Percentiles rank a stretch among this genome's conserved stretches.
Evolutionary conservation across 2,113 vertebrate species (phyloP).

Genomic region (Cricetomys ansorgei): DNA sequence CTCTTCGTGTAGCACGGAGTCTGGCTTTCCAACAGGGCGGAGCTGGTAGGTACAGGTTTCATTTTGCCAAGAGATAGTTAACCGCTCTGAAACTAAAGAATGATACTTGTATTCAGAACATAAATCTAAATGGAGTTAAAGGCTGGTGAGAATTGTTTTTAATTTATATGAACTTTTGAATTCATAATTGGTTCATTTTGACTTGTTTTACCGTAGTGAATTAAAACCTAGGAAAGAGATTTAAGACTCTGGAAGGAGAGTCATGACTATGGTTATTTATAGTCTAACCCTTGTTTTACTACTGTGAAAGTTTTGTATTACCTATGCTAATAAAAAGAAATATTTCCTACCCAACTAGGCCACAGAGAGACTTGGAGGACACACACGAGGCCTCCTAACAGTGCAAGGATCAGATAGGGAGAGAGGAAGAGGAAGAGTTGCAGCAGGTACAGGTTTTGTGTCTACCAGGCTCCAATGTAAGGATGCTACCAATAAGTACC

Average conservation of each 20-base stretch:
- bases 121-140: constrained; percentile 1
- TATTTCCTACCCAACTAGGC: constrained; percentile 2
- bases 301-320: constrained; percentile 32
- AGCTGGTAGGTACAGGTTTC: background rate
- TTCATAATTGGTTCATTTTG: constrained; percentile 11
- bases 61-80: background rate
- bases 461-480: constrained; percentile 18
- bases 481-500: constrained; percentile 7
- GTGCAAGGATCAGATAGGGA: background rate
- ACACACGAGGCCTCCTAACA: background rate
- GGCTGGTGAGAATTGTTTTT: background rate
- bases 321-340: constrained; percentile 41
- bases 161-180: background rate
- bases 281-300: constrained; percentile 46
- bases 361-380: constrained; percentile 38
- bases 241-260: background rate
- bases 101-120: constrained; percentile 8
- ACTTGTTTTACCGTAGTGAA: constrained; percentile 6
- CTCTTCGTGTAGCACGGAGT: background rate
- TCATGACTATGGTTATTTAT: background rate
- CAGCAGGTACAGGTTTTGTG: constrained; percentile 2
- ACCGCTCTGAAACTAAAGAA: constrained; percentile 9
- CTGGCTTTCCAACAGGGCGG: background rate
- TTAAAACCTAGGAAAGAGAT: constrained; percentile 30
- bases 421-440: constrained; percentile 5